These are phyloP conservation scores for Cichlasoma orientale DNA, from an alignment of 2,797 vertebrate genomes.

Conservation along the genomic window DNA sequence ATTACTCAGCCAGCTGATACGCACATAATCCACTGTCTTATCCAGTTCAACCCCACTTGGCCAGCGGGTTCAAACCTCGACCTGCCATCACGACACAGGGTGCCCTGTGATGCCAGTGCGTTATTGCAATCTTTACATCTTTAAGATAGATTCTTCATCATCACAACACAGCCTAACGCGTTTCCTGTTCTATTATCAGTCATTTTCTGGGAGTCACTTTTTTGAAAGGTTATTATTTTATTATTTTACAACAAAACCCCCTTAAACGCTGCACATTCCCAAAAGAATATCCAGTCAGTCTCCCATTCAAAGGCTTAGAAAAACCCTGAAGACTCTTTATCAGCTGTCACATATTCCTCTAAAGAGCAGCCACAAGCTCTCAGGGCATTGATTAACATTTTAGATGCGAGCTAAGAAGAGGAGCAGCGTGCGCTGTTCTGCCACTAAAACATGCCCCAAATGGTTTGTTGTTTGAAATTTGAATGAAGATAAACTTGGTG, in stretches of 20 bases:
- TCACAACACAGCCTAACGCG: background rate
- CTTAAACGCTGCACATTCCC: slow-evolving; percentile 11
- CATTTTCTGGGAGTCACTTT: background rate
- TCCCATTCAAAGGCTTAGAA: slow-evolving; percentile 14
- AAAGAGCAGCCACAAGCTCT: slow-evolving; percentile 26
- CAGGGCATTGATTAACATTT: slow-evolving; percentile 66
- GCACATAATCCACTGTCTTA: background rate
- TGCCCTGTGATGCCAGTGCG: background rate
- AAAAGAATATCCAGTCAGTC: slow-evolving; percentile 14
- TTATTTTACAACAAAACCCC: slow-evolving; percentile 13
- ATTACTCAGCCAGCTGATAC: background rate
- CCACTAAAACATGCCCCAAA: slow-evolving; percentile 38
- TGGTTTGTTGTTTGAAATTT: slow-evolving; percentile 49
- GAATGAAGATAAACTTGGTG: slow-evolving; percentile 33
- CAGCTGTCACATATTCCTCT: slow-evolving; percentile 40
- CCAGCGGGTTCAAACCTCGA: background rate
- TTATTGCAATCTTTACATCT: background rate
- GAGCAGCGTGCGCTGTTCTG: slow-evolving; percentile 34
- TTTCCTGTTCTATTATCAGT: background rate
- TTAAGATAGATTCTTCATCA: background rate
- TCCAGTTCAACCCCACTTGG: background rate
- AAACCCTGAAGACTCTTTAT: slow-evolving; percentile 19
- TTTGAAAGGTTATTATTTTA: background rate
- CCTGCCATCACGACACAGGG: too few relatives aligned
- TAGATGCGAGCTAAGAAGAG: slow-evolving; percentile 41